These are phyloP conservation scores for Podarcis raffonei DNA, from an alignment of 2,113 vertebrate genomes.

Conservation along the genomic window DNA sequence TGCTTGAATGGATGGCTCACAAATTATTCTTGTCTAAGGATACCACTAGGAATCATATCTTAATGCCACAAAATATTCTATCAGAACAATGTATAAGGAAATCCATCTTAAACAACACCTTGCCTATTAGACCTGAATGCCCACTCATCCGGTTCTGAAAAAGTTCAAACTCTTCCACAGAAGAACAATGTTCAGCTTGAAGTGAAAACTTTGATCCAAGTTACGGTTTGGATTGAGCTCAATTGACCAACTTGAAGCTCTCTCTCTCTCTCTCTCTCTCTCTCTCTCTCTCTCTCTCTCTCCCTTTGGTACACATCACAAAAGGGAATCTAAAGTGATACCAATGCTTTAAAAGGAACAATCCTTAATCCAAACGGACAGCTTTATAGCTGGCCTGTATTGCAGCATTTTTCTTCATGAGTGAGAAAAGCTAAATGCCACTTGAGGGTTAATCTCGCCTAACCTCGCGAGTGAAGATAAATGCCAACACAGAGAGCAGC, in stretches of 20 bases:
- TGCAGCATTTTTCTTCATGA: slow-evolving; percentile 20
- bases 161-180: slow-evolving; percentile 33
- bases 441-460: not conserved
- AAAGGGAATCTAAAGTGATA: slow-evolving; percentile 42
- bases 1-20: not conserved
- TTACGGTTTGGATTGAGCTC: not conserved
- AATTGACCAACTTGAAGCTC: not conserved
- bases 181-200: slow-evolving; percentile 1
- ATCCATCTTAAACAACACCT: slow-evolving; percentile 1
- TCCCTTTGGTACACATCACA: slow-evolving; percentile 3
- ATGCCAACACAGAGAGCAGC: not conserved
- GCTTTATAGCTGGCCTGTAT: not conserved
- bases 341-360: slow-evolving; percentile 25
- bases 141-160: not conserved
- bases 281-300: not conserved
- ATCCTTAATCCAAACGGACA: slow-evolving; percentile 5
- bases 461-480: slow-evolving; percentile 30
- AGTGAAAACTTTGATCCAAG: slow-evolving; percentile 26
- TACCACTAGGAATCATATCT: not conserved
- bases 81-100: not conserved
- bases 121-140: not conserved
- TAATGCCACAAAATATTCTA: not conserved
- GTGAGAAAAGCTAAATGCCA: slow-evolving; percentile 11
- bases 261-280: not conserved
- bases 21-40: not conserved